Percentiles rank a stretch among this genome's conserved stretches.
These are phyloP conservation scores for Mythimna albipuncta DNA, from an alignment of 2,888 invertebrate species.

Conservation along the genomic window DNA sequence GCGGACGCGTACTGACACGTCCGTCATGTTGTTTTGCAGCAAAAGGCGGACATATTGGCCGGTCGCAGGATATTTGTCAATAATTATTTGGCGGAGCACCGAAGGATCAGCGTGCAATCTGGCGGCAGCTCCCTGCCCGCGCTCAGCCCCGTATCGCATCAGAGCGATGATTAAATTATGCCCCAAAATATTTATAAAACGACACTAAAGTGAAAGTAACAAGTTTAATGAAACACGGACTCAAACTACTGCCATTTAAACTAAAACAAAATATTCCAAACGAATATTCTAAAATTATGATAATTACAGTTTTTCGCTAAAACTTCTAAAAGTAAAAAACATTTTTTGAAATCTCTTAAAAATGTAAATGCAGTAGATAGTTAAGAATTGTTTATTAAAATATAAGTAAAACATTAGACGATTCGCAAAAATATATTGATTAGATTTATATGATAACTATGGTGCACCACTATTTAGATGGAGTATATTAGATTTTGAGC, in stretches of 20 bases:
- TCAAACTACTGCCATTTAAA: constrained; percentile 74
- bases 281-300: constrained; percentile 55
- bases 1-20: constrained; percentile 79
- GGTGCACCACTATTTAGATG: constrained; percentile 87
- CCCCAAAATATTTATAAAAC: constrained; percentile 61
- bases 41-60: constrained; percentile 91
- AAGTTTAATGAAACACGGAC: constrained; percentile 51
- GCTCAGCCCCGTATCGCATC: constrained; percentile 89
- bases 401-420: constrained; percentile 73
- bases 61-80: constrained; percentile 91
- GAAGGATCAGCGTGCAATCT: constrained; percentile 91
- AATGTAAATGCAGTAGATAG: constrained; percentile 81
- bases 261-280: constrained; percentile 63
- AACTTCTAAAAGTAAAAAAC: constrained; percentile 52
- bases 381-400: constrained; percentile 78
- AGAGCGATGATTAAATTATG: constrained; percentile 88
- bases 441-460: constrained; percentile 81
- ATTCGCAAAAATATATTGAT: constrained; percentile 79
- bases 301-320: constrained; percentile 62
- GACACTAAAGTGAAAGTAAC: constrained; percentile 57
- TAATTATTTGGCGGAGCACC: constrained; percentile 91
- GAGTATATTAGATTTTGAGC: constrained; percentile 76
- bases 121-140: constrained; percentile 89
- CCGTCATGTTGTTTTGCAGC: constrained; percentile 89
- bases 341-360: constrained; percentile 63